Evolutionary conservation across 2,797 vertebrate species (phyloP).

Genomic region (Orientallactaga sibirica): DNA sequence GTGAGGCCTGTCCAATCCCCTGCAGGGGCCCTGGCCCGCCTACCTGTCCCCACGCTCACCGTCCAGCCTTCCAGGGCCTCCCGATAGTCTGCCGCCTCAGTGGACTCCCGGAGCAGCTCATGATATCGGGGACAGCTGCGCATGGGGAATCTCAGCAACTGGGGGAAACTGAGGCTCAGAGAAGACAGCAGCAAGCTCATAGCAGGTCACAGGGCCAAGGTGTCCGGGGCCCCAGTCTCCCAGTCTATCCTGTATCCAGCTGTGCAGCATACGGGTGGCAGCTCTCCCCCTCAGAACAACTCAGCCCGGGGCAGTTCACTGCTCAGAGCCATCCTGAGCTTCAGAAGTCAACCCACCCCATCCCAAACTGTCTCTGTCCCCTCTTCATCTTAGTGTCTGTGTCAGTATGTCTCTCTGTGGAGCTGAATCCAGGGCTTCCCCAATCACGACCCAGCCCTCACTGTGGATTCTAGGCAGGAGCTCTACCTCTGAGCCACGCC

Average conservation of each 20-base stretch:
- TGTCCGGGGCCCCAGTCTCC: too few relatives aligned
- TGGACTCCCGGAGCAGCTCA: slow-evolving; percentile 90
- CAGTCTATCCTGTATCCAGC: not conserved
- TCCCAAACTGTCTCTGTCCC: fast-evolving
- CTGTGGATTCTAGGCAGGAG: not conserved
- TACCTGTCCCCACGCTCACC: slow-evolving; percentile 78
- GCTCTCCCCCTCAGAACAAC: not conserved
- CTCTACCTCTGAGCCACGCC: not conserved
- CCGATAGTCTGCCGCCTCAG: slow-evolving; percentile 89
- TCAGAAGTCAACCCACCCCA: fast-evolving
- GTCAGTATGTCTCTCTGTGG: not conserved
- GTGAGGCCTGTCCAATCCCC: not conserved
- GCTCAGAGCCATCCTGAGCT: not conserved
- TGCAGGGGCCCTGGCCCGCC: fast-evolving
- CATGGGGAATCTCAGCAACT: slow-evolving; percentile 91
- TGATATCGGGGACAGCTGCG: slow-evolving; percentile 90
- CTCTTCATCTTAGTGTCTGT: not conserved
- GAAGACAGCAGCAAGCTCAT: not conserved
- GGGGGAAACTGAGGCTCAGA: slow-evolving; percentile 72
- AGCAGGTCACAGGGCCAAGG: fast-evolving
- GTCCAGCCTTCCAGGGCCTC: slow-evolving; percentile 88
- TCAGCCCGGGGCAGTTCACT: fast-evolving
- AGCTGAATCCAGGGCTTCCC: not conserved
- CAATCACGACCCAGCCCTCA: not conserved
- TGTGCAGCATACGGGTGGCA: fast-evolving